These are phyloP conservation scores for Trissolcus japonicus DNA, from an alignment of 2,888 invertebrate species.

Conservation along the genomic window DNA sequence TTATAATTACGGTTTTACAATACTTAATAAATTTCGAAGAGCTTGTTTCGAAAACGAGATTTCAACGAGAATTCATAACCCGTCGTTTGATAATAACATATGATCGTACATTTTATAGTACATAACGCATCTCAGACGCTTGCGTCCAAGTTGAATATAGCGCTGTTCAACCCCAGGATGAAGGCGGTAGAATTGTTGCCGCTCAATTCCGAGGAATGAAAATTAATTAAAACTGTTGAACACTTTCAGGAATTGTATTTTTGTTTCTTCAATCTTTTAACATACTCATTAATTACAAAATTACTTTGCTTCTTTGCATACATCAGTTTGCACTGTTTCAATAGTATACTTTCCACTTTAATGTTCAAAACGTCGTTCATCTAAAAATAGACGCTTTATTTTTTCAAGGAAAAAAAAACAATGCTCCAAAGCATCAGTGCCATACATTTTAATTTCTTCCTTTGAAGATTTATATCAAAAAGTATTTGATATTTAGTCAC, in stretches of 20 bases:
- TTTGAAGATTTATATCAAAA: conserved; percentile 37
- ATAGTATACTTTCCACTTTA: conserved; percentile 53
- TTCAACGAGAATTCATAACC: conserved; percentile 12
- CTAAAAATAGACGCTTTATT: conserved; percentile 52
- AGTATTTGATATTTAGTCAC: conserved; percentile 47
- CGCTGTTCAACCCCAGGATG: too few species aligned
- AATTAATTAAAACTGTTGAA: conserved; percentile 37
- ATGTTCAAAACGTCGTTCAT: conserved; percentile 52
- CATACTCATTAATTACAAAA: conserved; percentile 51
- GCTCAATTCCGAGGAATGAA: too few species aligned
- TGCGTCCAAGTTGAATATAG: too few species aligned
- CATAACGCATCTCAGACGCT: not conserved
- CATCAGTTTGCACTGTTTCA: conserved; percentile 41
- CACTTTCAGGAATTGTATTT: conserved; percentile 48
- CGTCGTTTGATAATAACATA: conserved; percentile 15
- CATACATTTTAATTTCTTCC: conserved; percentile 39
- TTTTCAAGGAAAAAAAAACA: conserved; percentile 29
- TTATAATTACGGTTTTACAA: conserved; percentile 20
- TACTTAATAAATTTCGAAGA: conserved; percentile 48
- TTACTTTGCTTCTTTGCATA: conserved; percentile 45
- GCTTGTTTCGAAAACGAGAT: conserved; percentile 50
- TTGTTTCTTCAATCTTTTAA: conserved; percentile 35
- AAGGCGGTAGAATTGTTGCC: conserved; percentile 2
- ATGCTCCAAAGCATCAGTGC: conserved; percentile 39
- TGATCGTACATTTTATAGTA: not conserved